phyloP scores from a whole-genome alignment of 2,888 invertebrate species.

The Diloba caeruleocephala region DNA sequence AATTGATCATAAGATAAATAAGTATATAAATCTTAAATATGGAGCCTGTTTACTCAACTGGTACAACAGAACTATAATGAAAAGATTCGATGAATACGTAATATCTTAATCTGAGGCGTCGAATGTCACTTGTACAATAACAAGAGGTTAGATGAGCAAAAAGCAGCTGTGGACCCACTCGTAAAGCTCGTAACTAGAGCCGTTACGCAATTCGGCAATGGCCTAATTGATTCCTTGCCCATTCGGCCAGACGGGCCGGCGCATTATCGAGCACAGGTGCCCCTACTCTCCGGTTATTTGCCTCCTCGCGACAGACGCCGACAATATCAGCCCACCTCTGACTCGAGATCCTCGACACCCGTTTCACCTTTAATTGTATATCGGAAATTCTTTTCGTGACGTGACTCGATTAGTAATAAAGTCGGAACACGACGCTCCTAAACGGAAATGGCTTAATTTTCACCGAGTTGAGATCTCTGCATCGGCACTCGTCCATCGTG shows the following conservation, averaged over 20 bases:
- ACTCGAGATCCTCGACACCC: constrained; percentile 74
- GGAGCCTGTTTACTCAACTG: constrained; percentile 51
- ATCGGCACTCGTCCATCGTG: constrained; percentile 66
- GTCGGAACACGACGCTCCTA: constrained; percentile 69
- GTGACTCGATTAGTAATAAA: constrained; percentile 82
- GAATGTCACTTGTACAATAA: constrained; percentile 86
- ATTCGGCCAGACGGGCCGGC: constrained; percentile 85
- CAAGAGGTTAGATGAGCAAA: constrained; percentile 86
- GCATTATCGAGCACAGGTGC: constrained; percentile 88
- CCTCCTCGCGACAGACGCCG: constrained; percentile 77
- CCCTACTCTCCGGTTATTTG: constrained; percentile 78
- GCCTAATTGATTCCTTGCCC: constrained; percentile 89
- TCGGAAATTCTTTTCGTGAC: constrained; percentile 83
- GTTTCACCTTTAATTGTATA: constrained; percentile 83
- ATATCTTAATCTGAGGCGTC: constrained; percentile 83
- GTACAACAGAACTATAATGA: constrained; percentile 71
- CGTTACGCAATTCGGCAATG: constrained; percentile 86
- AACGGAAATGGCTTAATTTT: constrained; percentile 84
- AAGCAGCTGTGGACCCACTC: constrained; percentile 85
- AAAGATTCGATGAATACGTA: constrained; percentile 80
- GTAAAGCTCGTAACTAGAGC: constrained; percentile 85
- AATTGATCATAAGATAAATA: too few species aligned
- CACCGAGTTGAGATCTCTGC: constrained; percentile 65
- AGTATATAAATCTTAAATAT: too few species aligned
- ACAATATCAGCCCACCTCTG: constrained; percentile 77